These are phyloP conservation scores for Atrichornis clamosus DNA, from an alignment of 2,113 vertebrate species.

Conservation along the genomic window DNA sequence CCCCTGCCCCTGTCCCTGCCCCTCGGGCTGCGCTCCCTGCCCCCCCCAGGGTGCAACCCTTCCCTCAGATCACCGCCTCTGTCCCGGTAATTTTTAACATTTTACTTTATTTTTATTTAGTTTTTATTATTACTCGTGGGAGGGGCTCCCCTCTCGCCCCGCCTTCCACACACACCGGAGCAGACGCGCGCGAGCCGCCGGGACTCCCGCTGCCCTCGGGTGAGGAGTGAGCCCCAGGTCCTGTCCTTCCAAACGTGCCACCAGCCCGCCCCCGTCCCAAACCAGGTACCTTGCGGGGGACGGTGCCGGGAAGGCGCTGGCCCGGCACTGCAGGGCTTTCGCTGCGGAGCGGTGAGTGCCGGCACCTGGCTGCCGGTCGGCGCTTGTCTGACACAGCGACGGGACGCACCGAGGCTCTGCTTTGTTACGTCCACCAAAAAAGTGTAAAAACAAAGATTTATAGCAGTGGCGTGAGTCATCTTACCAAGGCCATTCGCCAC, in stretches of 20 bases:
- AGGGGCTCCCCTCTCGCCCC: neutral
- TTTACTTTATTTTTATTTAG: neutral
- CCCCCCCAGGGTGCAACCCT: neutral
- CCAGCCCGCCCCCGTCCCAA: no score
- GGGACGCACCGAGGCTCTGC: neutral
- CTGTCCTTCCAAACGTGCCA: accelerated
- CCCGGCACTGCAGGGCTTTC: neutral
- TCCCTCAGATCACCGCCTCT: neutral
- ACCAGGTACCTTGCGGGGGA: accelerated
- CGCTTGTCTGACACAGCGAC: no score
- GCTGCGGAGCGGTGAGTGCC: neutral
- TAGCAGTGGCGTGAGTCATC: neutral
- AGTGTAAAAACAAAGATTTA: neutral
- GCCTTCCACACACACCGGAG: neutral
- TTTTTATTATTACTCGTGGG: neutral
- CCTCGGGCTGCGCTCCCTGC: neutral
- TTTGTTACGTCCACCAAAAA: neutral
- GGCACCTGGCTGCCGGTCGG: neutral
- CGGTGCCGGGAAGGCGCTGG: neutral
- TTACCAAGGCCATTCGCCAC: neutral
- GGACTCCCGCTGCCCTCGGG: accelerated
- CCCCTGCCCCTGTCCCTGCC: neutral
- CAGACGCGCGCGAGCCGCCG: neutral
- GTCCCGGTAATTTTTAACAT: neutral
- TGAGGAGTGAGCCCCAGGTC: no score